Base-by-base conservation (phyloP, 1,140 invertebrate species). In the Daktulosphaira vitifoliae region DNA sequence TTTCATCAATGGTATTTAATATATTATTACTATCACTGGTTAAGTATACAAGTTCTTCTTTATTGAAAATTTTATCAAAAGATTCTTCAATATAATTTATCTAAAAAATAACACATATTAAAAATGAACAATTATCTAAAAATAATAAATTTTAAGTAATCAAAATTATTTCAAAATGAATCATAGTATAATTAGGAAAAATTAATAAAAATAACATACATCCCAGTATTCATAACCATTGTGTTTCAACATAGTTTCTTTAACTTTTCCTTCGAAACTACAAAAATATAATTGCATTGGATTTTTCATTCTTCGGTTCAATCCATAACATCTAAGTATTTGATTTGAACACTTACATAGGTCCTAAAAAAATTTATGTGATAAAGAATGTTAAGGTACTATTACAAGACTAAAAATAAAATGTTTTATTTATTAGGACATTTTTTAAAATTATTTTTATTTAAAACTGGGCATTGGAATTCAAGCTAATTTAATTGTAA, bases 221-320 rank as follows among this genome's bases (percentile, higher is more conserved):
- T 98, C 91, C 96, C 96, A 98, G 76, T 93, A 86, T 73, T 87
- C 82, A 77, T 88, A 96, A 54, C 92, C 91, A 75, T 90, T 86
- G 72, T 93, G 87, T 70, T 84, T 84, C 29, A 82, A 78, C 71
- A 84, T 84, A 72, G 83, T 84, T 72, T 81, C 78, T 76, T 81
- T 78, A 23, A 84, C 86, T 78, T 79, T 82, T 48, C 84, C 87
- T 73, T 75, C 75, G 70, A 96, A 87, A 75, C 86, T 89, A 23
- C 88, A 90, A 16, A 97, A 78, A 73, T 92, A 85, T 70, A 96
- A 85, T 73, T 96, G 89, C 68, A 96, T 74, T 1, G 96, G 96
- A 68, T 86, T 80, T 16, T 73, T 65, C 8, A 87, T 83, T 72
- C 93, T 77, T 72, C 96, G 81, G 74, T 98, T 99, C 48, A 90